Base-by-base conservation (phyloP, 2,888 invertebrate genomes). In the Aspidiotus rigidus region DNA sequence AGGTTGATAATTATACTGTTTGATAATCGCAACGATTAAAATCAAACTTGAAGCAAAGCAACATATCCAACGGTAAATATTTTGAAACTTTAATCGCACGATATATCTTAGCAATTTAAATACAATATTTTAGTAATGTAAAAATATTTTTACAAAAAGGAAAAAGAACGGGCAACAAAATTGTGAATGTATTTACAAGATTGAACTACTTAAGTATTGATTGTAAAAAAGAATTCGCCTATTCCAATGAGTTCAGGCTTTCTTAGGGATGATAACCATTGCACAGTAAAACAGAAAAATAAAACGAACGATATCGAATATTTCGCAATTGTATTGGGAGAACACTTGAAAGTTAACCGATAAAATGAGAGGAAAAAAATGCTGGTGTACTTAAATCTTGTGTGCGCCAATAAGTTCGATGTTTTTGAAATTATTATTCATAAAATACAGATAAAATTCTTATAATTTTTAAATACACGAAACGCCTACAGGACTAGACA, bases 81-180 rank as follows among this genome's bases (percentile, higher is more conserved):
- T 49, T 49, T 49, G n/a, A 49, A 49, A 49, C 49, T 49, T 49
- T 49, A 49, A 49, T 49, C 49, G 49, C 49, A 3, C 49, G n/a
- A 49, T 49, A 49, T n/a, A 49, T 49, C 49, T 49, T 49, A 49
- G 49, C 49, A 49, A 13, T 49, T 49, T 13, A 49, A 13, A 49
- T n/a, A 49, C 11, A 49, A n/a, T 49, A 49, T 49, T 13, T 49
- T n/a, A 49, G 49, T 49, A 49, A 49, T n/a, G 49, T 49, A 49
- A 49, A 49, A 49, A 49, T 49, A 49, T 49, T 49, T 49, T 49
- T 49, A 49, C 49, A 49, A 49, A 49, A 49, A 28, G 5, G 5
- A 28, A 28, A 28, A 28, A 28, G 5, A 28, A 28, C 28, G 28
- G 28, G 28, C 1, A 28, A 28, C 28, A 28, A 49, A 49, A 13